A percentile compares a stretch with the other conserved stretches of the same genome.
Conservation (phyloP, 1,140 invertebrate species). For the Microplitis mediator region DNA sequence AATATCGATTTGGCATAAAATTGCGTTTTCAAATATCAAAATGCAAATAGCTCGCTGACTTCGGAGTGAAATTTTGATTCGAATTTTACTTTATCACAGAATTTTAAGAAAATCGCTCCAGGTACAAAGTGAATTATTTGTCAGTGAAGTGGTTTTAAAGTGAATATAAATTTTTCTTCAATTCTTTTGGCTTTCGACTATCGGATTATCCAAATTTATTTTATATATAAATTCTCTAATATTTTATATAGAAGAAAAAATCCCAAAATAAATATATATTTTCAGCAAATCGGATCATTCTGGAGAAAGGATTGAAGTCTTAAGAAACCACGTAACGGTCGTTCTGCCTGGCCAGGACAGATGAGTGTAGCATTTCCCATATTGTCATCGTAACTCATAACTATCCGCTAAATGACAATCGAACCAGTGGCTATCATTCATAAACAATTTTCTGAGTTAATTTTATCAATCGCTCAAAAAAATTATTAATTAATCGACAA, state of each 20-base stretch:
- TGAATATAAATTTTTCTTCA: no score
- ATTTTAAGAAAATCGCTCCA: no score
- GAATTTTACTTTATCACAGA: no score
- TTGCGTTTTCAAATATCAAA: no score
- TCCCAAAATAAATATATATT: background rate
- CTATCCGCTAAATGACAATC: constrained; percentile 42
- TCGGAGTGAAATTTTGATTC: no score
- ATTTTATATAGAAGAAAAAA: background rate
- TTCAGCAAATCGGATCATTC: constrained; percentile 17
- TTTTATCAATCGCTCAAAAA: background rate
- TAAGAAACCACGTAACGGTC: constrained; percentile 49
- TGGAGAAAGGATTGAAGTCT: constrained; percentile 27
- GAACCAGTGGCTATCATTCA: constrained; percentile 32
- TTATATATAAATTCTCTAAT: background rate
- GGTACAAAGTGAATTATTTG: no score
- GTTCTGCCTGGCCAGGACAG: constrained; percentile 57
- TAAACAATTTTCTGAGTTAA: background rate
- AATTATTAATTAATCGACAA: no score
- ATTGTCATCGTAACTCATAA: constrained; percentile 49
- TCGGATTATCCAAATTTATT: no score
- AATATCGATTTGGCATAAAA: no score
- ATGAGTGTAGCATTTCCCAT: constrained; percentile 57
- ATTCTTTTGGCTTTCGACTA: no score
- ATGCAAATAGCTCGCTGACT: no score
- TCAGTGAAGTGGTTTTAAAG: no score